phyloP scores from a whole-genome alignment of 2,797 vertebrate species.

The Selene dorsalis region DNA sequence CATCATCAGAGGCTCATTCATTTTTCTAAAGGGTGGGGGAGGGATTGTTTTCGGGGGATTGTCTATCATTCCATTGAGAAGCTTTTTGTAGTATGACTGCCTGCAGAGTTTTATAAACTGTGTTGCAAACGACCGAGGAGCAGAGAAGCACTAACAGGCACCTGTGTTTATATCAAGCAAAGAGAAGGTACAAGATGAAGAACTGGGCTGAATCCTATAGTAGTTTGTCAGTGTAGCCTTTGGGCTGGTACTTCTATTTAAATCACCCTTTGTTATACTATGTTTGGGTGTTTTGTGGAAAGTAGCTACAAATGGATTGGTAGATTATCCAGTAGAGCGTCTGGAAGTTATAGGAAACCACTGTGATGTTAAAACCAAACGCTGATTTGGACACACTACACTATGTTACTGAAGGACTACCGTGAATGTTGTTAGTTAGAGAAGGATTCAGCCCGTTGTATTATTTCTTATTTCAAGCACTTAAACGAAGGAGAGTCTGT shows the following conservation, averaged over 20 bases:
- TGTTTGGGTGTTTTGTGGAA: conserved; percentile 14
- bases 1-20: conserved; percentile 69
- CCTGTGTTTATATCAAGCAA: conserved; percentile 79
- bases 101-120: conserved; percentile 64
- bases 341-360: background rate
- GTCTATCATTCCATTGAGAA: conserved; percentile 73
- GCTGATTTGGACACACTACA: conserved; percentile 6
- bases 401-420: background rate
- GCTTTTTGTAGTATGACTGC: conserved; percentile 66
- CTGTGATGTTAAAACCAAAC: background rate
- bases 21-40: conserved; percentile 51
- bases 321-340: background rate
- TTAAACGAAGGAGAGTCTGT: conserved; percentile 50
- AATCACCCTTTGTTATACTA: conserved; percentile 15
- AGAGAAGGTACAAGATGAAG: conserved; percentile 56
- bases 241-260: conserved; percentile 16
- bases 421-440: conserved; percentile 31
- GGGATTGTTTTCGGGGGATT: conserved; percentile 58
- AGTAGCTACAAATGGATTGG: conserved; percentile 1
- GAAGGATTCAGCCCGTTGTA: conserved; percentile 61
- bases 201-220: conserved; percentile 63
- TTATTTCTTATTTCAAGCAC: conserved; percentile 69
- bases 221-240: background rate
- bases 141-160: conserved; percentile 81
- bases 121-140: conserved; percentile 71